These are phyloP conservation scores for Psittacula derbiana DNA, from an alignment of 2,797 vertebrate genomes.

Conservation along the genomic window DNA sequence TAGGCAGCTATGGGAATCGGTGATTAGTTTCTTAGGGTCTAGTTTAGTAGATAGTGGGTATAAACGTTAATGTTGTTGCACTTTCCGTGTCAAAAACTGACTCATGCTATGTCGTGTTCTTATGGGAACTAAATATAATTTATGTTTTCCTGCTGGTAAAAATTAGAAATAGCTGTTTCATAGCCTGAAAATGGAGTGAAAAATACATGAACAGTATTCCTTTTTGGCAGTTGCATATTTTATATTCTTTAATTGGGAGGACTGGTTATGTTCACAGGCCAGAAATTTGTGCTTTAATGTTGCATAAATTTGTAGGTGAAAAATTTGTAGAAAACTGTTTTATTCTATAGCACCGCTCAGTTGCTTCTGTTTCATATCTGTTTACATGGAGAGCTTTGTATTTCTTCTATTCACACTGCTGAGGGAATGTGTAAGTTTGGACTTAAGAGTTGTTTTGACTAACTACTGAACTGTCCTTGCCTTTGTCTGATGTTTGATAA, in stretches of 20 bases:
- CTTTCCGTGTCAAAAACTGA: not conserved
- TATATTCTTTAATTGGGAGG: not conserved
- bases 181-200: not conserved
- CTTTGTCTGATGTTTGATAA: not conserved
- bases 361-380: fast-evolving
- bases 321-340: not conserved
- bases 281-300: not conserved
- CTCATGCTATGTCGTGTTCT: not conserved
- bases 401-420: not conserved
- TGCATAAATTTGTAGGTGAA: not conserved
- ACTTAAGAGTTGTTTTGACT: not conserved
- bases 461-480: not conserved
- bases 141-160: not conserved
- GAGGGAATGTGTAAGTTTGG: not conserved
- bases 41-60: not conserved
- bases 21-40: not conserved
- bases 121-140: not conserved
- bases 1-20: not conserved
- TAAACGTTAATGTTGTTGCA: not conserved
- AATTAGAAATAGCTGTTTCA: not conserved
- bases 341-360: not conserved
- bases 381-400: not conserved
- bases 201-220: not conserved
- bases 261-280: not conserved
- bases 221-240: not conserved